Evolutionary conservation across 2,797 vertebrate genomes (phyloP).

Genomic region (Hemitrygon akajei): DNA sequence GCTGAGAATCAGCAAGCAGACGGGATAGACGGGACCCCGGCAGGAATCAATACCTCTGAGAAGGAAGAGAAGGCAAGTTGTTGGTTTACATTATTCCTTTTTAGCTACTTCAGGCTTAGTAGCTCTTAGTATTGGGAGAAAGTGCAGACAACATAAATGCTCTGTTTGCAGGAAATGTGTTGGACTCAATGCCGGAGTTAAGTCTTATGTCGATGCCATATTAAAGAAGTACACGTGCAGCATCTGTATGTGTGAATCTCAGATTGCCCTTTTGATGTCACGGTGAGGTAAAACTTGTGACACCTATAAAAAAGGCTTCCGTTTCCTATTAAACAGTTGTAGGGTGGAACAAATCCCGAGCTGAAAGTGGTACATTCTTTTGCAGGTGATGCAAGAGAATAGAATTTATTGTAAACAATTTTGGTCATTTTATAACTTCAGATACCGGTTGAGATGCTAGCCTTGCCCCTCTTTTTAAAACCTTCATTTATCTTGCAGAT

Average conservation of each 20-base stretch:
- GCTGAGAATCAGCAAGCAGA: slow-evolving; percentile 51
- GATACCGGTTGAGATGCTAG: neutral
- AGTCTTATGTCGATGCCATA: neutral
- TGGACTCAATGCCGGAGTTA: neutral
- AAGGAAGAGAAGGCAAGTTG: slow-evolving; percentile 67
- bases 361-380: neutral
- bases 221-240: neutral
- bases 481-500: neutral
- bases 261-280: no score
- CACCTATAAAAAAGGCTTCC: neutral
- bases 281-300: neutral
- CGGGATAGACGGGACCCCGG: slow-evolving; percentile 54
- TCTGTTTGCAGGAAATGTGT: neutral
- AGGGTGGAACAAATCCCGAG: no score
- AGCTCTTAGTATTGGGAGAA: neutral
- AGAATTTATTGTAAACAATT: neutral
- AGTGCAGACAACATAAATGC: neutral
- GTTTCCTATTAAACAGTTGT: neutral
- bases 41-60: slow-evolving; percentile 74
- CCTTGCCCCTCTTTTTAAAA: neutral
- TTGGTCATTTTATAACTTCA: neutral
- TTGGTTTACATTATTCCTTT: neutral
- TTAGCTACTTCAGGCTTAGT: neutral
- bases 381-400: neutral
- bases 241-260: neutral